phyloP scores from a whole-genome alignment of 2,113 vertebrate genomes.

The Lontra canadensis region DNA sequence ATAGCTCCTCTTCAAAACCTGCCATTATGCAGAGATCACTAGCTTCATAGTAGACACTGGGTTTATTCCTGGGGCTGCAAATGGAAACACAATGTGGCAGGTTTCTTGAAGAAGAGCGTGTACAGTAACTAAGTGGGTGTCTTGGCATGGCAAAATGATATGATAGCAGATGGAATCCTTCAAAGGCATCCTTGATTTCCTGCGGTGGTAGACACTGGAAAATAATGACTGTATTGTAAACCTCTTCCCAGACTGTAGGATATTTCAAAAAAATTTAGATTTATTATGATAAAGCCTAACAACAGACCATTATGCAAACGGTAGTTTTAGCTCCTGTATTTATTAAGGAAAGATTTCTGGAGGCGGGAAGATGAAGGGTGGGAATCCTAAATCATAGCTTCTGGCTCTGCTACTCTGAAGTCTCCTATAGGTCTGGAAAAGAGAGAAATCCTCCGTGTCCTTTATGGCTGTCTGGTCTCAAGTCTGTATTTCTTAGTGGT shows the following conservation, averaged over 20 bases:
- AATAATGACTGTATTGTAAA: not conserved
- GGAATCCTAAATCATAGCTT: not conserved
- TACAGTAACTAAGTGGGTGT: fast-evolving
- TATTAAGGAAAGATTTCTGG: not conserved
- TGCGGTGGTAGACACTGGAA: not conserved
- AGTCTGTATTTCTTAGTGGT: not conserved
- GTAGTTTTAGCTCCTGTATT: not conserved
- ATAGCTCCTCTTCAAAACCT: not conserved
- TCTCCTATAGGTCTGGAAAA: not conserved
- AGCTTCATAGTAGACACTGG: not conserved
- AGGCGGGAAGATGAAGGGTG: not conserved
- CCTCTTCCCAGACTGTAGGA: not conserved
- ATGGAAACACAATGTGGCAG: not conserved
- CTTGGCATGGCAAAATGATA: not conserved
- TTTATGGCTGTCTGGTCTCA: not conserved
- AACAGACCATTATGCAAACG: not conserved
- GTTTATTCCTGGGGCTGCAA: not conserved
- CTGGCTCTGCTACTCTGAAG: not conserved
- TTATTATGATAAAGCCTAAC: not conserved
- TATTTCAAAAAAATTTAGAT: not conserved
- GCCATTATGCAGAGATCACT: too few relatives aligned
- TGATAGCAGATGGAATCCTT: not conserved
- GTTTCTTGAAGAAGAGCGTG: not conserved
- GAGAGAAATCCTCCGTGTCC: not conserved
- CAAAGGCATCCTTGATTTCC: not conserved